Percentiles rank a stretch among this genome's conserved stretches.
These are phyloP conservation scores for Hyperoplus immaculatus DNA, from an alignment of 2,797 vertebrate species.

Conservation along the genomic window DNA sequence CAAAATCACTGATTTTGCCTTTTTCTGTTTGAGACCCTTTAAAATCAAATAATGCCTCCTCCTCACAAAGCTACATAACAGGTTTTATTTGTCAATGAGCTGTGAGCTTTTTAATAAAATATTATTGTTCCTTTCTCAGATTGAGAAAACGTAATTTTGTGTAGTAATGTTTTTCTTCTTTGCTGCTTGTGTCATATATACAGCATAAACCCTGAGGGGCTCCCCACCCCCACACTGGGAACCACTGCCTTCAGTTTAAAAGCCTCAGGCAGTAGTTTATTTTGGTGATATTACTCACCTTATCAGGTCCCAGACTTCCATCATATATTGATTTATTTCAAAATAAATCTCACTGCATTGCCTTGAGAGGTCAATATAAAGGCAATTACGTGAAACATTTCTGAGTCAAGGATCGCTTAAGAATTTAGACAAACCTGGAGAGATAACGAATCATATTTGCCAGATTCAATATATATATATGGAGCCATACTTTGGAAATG, in stretches of 20 bases:
- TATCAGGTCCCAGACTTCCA: constrained; percentile 31
- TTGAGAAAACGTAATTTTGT: not conserved
- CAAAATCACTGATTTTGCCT: not conserved
- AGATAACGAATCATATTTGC: constrained; percentile 19
- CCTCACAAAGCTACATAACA: not conserved
- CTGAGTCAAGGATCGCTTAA: constrained; percentile 27
- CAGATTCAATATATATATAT: constrained; percentile 22
- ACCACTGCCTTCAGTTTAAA: constrained; percentile 20
- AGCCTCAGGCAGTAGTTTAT: constrained; percentile 47
- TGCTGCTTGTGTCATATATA: constrained; percentile 14
- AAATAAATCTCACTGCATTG: constrained; percentile 39
- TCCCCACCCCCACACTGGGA: constrained; percentile 6
- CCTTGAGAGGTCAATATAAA: constrained; percentile 44
- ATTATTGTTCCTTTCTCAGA: constrained; percentile 3
- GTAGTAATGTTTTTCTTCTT: not conserved
- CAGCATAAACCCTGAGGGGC: not conserved
- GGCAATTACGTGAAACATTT: constrained; percentile 29
- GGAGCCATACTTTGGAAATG: not conserved
- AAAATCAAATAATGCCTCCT: not conserved
- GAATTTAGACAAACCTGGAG: constrained; percentile 6
- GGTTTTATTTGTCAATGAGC: not conserved
- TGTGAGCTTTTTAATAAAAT: not conserved
- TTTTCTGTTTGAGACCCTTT: not conserved
- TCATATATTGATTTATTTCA: constrained; percentile 50
- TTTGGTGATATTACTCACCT: constrained; percentile 38